Conservation (phyloP, 2,797 vertebrate genomes). For the Clangula hyemalis region DNA sequence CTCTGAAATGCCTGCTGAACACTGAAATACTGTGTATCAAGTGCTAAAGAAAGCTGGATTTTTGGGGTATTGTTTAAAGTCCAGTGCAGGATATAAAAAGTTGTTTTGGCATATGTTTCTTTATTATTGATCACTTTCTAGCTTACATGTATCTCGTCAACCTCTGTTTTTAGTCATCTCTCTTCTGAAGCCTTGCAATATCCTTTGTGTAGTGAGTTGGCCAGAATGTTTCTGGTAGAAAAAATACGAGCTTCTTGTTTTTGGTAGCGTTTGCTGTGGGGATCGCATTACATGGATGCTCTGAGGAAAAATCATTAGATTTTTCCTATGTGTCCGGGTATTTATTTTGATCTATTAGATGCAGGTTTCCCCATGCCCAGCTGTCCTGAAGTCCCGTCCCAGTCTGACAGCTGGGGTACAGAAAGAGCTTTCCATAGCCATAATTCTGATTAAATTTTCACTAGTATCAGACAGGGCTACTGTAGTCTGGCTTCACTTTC, state of each 20-base stretch:
- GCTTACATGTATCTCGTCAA: accelerated
- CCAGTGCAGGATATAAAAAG: background rate
- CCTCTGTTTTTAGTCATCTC: background rate
- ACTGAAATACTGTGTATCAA: background rate
- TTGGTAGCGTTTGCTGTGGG: background rate
- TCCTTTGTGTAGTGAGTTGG: background rate
- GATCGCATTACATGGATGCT: accelerated
- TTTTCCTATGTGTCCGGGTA: background rate
- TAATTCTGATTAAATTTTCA: background rate
- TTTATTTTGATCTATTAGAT: background rate
- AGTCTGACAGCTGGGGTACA: background rate
- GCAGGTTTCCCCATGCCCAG: background rate
- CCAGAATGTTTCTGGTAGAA: background rate
- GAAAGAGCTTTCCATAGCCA: background rate
- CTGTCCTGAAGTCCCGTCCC: background rate
- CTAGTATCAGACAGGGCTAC: background rate
- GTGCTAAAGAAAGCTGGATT: background rate
- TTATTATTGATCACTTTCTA: background rate
- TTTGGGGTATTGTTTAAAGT: background rate
- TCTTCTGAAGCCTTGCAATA: background rate
- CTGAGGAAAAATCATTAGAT: background rate
- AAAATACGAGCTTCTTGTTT: accelerated
- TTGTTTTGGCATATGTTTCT: background rate
- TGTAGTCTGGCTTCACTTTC: background rate
- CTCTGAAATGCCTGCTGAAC: background rate